A percentile compares a stretch with the other conserved stretches of the same genome.
Conservation (phyloP, 2,797 vertebrate genomes). For the Parauchenoglanis ngamensis region DNA sequence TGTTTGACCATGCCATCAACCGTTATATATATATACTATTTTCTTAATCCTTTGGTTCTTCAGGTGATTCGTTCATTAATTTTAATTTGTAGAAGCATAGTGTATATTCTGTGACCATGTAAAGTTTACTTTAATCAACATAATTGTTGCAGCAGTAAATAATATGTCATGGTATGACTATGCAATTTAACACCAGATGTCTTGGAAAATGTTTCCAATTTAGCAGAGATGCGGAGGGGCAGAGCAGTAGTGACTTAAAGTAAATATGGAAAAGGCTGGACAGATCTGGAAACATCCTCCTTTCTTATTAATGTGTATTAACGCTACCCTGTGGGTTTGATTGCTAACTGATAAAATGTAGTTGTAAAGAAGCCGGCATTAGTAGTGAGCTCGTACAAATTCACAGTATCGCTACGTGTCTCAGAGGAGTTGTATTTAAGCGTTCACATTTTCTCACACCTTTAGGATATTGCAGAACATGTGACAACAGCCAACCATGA, state of each 20-base stretch:
- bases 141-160: neutral
- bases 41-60: neutral
- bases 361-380: neutral
- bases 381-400: neutral
- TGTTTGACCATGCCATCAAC: neutral
- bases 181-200: neutral
- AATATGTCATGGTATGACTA: neutral
- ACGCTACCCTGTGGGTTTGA: neutral
- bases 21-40: neutral
- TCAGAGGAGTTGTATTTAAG: neutral
- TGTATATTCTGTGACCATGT: neutral
- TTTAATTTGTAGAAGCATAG: neutral
- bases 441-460: neutral
- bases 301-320: neutral
- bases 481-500: neutral
- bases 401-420: neutral
- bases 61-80: neutral
- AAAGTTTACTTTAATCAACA: neutral
- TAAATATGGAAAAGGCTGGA: neutral
- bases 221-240: neutral
- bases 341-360: neutral
- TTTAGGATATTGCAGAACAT: neutral
- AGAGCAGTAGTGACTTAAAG: neutral
- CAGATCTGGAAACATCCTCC: neutral
- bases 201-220: neutral